Percentiles rank a stretch among this genome's conserved stretches.
Conservation (phyloP, 2,113 vertebrate species). For the Pelecanoides urinatrix region DNA sequence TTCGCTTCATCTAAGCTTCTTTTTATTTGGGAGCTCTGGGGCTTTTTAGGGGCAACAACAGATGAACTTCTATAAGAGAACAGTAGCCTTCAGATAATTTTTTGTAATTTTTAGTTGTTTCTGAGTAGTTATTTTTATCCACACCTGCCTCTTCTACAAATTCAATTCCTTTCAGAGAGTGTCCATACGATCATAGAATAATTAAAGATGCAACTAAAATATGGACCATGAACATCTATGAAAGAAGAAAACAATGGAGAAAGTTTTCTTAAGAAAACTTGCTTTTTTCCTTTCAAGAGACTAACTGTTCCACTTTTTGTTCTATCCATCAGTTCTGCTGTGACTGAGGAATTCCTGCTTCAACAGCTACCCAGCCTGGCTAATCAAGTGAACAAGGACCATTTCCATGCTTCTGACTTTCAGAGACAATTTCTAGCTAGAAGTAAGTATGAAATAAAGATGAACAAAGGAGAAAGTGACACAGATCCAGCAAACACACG, state of each 20-base stretch:
- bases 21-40: not conserved
- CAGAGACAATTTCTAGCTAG: not conserved
- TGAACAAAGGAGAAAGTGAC: not conserved
- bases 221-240: not conserved
- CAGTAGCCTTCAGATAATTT: not conserved
- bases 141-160: not conserved
- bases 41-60: rapidly evolving
- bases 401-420: not conserved
- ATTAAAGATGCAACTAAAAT: not conserved
- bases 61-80: not conserved
- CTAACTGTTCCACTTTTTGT: not conserved
- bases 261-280: not conserved
- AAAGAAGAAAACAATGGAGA: not conserved
- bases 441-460: not conserved
- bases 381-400: not conserved
- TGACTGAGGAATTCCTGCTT: not conserved
- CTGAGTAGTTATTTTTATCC: not conserved
- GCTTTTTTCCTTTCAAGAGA: not conserved
- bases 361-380: not conserved
- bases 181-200: not conserved
- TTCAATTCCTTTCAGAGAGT: not conserved
- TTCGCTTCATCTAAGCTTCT: not conserved
- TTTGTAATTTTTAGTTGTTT: not conserved
- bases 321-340: not conserved
- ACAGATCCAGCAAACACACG: not conserved